Percentiles rank a stretch among this genome's conserved stretches.
Conservation (phyloP, 2,888 invertebrate species). For the Megamerina dolium region DNA sequence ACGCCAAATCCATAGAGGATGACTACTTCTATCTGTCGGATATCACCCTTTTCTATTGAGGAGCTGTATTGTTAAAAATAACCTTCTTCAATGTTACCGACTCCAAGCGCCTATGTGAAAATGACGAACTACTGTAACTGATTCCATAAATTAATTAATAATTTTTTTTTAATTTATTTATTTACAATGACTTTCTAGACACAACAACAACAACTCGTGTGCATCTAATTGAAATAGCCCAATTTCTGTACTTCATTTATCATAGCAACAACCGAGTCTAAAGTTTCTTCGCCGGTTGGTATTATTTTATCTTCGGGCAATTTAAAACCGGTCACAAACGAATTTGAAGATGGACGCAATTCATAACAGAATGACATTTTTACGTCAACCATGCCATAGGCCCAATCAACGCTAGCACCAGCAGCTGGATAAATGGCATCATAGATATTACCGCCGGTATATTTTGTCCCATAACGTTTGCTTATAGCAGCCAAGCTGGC, state of each 20-base stretch:
- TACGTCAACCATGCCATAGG: slow-evolving; percentile 53
- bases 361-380: slow-evolving; percentile 60
- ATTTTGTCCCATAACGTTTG: slow-evolving; percentile 46
- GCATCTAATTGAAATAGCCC: slow-evolving; percentile 13
- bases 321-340: slow-evolving; percentile 53
- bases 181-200: no score
- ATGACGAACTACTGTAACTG: no score
- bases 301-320: slow-evolving; percentile 60
- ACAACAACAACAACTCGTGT: no score
- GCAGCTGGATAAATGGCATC: slow-evolving; percentile 53
- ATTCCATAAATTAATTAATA: no score
- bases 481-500: slow-evolving; percentile 35
- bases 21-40: no score
- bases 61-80: no score
- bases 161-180: no score
- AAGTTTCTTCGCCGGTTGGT: slow-evolving; percentile 60
- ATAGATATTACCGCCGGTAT: slow-evolving; percentile 49
- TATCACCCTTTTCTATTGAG: no score
- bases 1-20: no score
- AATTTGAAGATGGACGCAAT: slow-evolving; percentile 45
- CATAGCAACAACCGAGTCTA: slow-evolving; percentile 52
- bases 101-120: no score
- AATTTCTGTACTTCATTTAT: slow-evolving; percentile 29
- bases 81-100: no score
- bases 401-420: slow-evolving; percentile 62